A percentile compares a stretch with the other conserved stretches of the same genome.
These are phyloP conservation scores for Chionomys nivalis DNA, from an alignment of 2,113 vertebrate species.

Conservation along the genomic window DNA sequence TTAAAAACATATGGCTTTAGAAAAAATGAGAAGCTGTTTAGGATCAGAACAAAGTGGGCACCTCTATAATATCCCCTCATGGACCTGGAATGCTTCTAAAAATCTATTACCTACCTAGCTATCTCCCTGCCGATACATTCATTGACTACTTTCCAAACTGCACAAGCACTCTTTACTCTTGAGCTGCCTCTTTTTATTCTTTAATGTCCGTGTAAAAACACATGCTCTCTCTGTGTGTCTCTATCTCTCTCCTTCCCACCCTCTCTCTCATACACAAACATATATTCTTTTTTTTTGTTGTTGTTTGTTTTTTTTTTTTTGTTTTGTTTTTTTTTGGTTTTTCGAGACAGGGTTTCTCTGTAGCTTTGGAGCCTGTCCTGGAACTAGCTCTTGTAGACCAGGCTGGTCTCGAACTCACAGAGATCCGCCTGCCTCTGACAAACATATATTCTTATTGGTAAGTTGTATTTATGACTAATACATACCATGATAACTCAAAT, in stretches of 20 bases:
- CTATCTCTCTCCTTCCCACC: neutral
- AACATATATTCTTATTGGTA: neutral
- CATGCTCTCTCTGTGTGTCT: neutral
- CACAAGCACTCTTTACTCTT: neutral
- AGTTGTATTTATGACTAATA: neutral
- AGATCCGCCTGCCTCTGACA: no score
- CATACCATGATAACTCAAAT: neutral
- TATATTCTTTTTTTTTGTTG: no score
- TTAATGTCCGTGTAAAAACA: neutral
- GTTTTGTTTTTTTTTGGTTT: no score
- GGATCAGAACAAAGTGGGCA: rapidly evolving
- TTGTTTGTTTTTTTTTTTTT: no score
- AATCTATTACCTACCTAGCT: neutral
- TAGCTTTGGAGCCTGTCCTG: no score
- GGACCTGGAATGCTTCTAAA: neutral
- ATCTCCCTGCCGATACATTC: neutral
- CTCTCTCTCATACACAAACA: neutral
- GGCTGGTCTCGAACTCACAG: no score
- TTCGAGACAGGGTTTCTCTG: no score
- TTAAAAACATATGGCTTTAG: neutral
- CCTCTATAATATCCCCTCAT: neutral
- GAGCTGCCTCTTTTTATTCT: neutral
- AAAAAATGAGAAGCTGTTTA: neutral
- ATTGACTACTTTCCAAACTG: no score
- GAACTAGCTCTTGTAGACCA: no score